Percentiles rank a stretch among this genome's conserved stretches.
Conservation (phyloP, 1,140 invertebrate species). For the Adelges cooleyi region DNA sequence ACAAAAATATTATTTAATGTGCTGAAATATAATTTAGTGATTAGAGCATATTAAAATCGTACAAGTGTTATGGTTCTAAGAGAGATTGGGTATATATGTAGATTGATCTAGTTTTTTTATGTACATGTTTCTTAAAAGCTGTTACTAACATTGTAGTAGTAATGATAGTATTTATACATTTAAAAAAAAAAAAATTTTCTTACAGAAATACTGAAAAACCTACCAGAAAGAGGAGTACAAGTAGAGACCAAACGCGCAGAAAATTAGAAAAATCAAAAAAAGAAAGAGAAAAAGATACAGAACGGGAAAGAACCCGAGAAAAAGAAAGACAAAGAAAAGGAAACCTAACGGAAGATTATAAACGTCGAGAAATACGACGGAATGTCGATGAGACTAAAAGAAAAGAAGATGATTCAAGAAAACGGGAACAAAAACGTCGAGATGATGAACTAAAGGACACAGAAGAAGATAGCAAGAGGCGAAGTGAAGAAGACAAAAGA, state of each 20-base stretch:
- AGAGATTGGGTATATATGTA: too few relatives aligned
- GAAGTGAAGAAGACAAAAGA: slow-evolving; percentile 36
- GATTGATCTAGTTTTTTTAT: too few relatives aligned
- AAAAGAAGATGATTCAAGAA: slow-evolving; percentile 36
- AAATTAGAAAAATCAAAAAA: slow-evolving; percentile 30
- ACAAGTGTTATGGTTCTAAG: too few relatives aligned
- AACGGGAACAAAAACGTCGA: slow-evolving; percentile 36
- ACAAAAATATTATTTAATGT: too few relatives aligned
- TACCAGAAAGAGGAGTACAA: slow-evolving; percentile 1
- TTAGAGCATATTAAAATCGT: too few relatives aligned
- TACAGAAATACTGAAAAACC: neutral
- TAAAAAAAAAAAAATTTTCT: too few relatives aligned
- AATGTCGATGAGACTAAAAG: slow-evolving; percentile 36
- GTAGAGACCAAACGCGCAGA: slow-evolving; percentile 18
- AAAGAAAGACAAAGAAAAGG: slow-evolving; percentile 37
- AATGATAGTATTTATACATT: too few relatives aligned
- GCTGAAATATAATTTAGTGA: too few relatives aligned
- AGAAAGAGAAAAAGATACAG: slow-evolving; percentile 39
- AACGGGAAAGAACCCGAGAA: slow-evolving; percentile 38
- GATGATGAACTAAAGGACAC: slow-evolving; percentile 35
- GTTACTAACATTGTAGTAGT: too few relatives aligned
- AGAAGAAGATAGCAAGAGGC: slow-evolving; percentile 41
- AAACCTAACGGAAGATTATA: slow-evolving; percentile 25
- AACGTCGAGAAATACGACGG: slow-evolving; percentile 12
- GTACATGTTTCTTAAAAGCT: too few relatives aligned